These are phyloP conservation scores for Hyperoplus lanceolatus DNA, from an alignment of 2,797 vertebrate genomes.

Conservation along the genomic window DNA sequence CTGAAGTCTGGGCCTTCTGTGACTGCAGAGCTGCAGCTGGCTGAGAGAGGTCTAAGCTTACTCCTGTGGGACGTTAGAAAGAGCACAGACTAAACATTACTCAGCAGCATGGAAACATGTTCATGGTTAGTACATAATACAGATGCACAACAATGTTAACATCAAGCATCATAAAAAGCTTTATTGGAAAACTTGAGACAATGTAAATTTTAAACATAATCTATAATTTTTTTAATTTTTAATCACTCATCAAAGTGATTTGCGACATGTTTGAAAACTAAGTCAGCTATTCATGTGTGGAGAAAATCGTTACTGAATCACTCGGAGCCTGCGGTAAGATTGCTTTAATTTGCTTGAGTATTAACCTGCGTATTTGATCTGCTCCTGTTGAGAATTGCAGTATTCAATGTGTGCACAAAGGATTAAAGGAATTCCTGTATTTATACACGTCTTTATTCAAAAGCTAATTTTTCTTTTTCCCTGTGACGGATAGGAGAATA, in stretches of 20 bases:
- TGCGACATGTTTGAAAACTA: slow-evolving; percentile 16
- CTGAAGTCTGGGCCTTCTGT: slow-evolving; percentile 83
- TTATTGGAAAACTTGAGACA: not conserved
- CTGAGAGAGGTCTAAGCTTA: slow-evolving; percentile 86
- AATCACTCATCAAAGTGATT: slow-evolving; percentile 11
- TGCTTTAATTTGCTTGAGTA: slow-evolving; percentile 39
- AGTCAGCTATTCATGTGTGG: slow-evolving; percentile 1
- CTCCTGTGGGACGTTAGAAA: slow-evolving; percentile 76
- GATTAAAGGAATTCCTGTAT: slow-evolving; percentile 36
- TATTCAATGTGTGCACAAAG: slow-evolving; percentile 11
- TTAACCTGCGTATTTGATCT: slow-evolving; percentile 48
- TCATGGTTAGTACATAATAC: not conserved
- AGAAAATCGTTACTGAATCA: slow-evolving; percentile 34
- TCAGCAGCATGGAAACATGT: slow-evolving; percentile 9
- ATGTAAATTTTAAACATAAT: slow-evolving; percentile 1
- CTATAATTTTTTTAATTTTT: not conserved
- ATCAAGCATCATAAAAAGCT: slow-evolving; percentile 18
- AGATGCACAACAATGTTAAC: slow-evolving; percentile 4
- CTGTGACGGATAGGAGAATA: slow-evolving; percentile 24
- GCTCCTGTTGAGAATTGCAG: slow-evolving; percentile 28
- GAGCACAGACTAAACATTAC: slow-evolving; percentile 37
- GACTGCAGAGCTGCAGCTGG: slow-evolving; percentile 88
- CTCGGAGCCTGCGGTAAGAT: slow-evolving; percentile 16
- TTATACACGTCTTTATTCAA: slow-evolving; percentile 29
- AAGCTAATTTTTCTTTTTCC: slow-evolving; percentile 12